Conservation (phyloP, 2,888 invertebrate genomes). For the Pristionchus exspectatus region DNA sequence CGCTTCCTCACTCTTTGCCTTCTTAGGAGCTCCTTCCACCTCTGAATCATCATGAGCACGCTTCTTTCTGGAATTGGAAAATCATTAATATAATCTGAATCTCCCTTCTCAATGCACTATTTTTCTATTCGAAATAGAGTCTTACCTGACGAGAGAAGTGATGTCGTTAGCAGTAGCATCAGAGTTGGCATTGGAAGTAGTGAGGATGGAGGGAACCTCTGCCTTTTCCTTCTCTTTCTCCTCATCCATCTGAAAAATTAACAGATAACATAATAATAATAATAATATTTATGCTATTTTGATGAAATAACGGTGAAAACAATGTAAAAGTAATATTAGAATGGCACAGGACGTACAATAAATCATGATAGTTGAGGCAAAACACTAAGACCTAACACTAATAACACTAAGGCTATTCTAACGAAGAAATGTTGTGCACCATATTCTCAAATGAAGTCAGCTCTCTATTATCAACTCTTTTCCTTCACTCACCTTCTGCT, state of each 20-base stretch:
- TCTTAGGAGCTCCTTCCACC: constrained; percentile 26
- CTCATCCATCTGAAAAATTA: not conserved
- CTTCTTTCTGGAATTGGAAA: constrained; percentile 42
- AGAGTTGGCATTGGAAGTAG: constrained; percentile 49
- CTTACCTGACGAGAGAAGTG: constrained; percentile 38
- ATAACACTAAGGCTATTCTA: too few relatives aligned
- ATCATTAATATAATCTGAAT: not conserved
- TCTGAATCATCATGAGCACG: constrained; percentile 43
- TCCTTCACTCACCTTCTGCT: constrained; percentile 34
- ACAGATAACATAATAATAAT: too few relatives aligned
- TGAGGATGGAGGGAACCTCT: constrained; percentile 19
- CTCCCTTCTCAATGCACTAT: not conserved
- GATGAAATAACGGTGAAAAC: too few relatives aligned
- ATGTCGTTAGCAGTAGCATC: constrained; percentile 51
- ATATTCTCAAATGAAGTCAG: too few relatives aligned
- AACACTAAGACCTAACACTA: too few relatives aligned
- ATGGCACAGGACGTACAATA: too few relatives aligned
- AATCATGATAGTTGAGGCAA: too few relatives aligned
- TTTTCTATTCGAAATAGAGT: not conserved
- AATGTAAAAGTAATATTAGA: too few relatives aligned
- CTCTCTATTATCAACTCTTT: not conserved
- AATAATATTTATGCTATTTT: too few relatives aligned
- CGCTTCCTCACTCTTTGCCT: constrained; percentile 49
- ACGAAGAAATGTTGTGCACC: too few relatives aligned
- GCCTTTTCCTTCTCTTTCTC: constrained; percentile 4